Evolutionary conservation across 2,797 vertebrate genomes (phyloP), one percentile per base, ranked within the genome.

Genomic region (Centroberyx gerrardi): DNA sequence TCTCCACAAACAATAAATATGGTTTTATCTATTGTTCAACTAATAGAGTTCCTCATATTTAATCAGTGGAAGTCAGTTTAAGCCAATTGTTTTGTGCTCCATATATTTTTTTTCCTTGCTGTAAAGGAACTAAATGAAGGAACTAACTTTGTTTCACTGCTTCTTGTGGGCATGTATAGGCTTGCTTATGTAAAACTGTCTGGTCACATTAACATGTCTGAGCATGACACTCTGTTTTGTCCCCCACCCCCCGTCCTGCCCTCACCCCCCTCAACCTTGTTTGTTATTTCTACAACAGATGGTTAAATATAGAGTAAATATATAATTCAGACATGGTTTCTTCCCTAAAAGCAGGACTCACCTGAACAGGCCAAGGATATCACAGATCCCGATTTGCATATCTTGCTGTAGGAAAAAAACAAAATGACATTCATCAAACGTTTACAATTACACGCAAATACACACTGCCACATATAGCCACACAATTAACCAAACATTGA

Each of bases 361-460:
- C 97, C 93, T 87, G 96, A 95, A 62, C 97, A 98, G 3, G 88
- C 56, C 83, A 98, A 91, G 0, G 97, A 93, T 29, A 98, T 89
- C 9, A 94, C 92, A 29, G 78, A 68, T 42, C 93, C 92, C 0
- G 96, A 96, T 62, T 60, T 78, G 81, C 97, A 98, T 33, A 71
- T 77, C 38, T 81, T 91, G 64, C 90, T 95, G 54, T 55, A 15
- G 15, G 44, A n/a, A 8, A 40, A 33, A n/a, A 4, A 44, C 42
- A 0, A 62, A 27, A 55, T 7, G 55, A 56, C 5, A 31, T 28
- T 31, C 7, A 46, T 76, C 2, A 64, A 27, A 33, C 60, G 54
- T 22, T 53, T 40, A 60, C 8, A 33, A 28, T 7, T 40, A 22
- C 10, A 53, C 5, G 54, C 8, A 44, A 28, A 5, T 52, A 22